phyloP scores from a whole-genome alignment of 2,888 invertebrate genomes.

The Drosophila stalkeri region DNA sequence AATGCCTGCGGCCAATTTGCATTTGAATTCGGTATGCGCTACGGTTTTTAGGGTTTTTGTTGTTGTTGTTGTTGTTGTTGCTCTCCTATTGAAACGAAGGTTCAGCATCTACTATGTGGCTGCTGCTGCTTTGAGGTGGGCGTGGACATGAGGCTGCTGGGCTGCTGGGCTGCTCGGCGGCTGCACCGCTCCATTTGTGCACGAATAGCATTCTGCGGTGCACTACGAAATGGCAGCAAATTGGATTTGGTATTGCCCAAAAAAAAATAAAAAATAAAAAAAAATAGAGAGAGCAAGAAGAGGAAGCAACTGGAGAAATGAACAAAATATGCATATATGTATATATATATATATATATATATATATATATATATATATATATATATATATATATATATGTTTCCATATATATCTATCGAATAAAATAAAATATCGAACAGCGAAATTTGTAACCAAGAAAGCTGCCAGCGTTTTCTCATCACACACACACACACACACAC shows the following conservation, averaged over 20 bases:
- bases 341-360: not conserved
- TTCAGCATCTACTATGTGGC: conserved; percentile 2
- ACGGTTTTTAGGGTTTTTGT: conserved; percentile 27
- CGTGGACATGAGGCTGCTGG: not conserved
- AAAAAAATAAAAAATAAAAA: conserved; percentile 6
- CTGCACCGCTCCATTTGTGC: conserved; percentile 41
- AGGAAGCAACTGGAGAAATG: not conserved
- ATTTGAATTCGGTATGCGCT: conserved; percentile 60
- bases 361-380: too few species aligned
- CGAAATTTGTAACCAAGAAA: conserved; percentile 28
- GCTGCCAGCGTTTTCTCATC: not conserved
- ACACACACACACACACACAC: conserved; percentile 3
- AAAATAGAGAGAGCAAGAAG: not conserved
- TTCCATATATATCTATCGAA: conserved; percentile 12
- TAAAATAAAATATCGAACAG: conserved; percentile 25
- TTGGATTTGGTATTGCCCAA: conserved; percentile 54
- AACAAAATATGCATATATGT: not conserved
- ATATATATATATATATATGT: not conserved
- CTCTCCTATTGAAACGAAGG: conserved; percentile 8
- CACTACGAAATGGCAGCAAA: conserved; percentile 69
- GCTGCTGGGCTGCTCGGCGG: not conserved
- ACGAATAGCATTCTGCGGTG: conserved; percentile 41
- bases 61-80: not conserved
- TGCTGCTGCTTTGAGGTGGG: not conserved
- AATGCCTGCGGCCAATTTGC: conserved; percentile 75